Evolutionary conservation across 2,888 invertebrate genomes (phyloP), one percentile per base, ranked within the genome.

Genomic region (Pyrgus malvae): DNA sequence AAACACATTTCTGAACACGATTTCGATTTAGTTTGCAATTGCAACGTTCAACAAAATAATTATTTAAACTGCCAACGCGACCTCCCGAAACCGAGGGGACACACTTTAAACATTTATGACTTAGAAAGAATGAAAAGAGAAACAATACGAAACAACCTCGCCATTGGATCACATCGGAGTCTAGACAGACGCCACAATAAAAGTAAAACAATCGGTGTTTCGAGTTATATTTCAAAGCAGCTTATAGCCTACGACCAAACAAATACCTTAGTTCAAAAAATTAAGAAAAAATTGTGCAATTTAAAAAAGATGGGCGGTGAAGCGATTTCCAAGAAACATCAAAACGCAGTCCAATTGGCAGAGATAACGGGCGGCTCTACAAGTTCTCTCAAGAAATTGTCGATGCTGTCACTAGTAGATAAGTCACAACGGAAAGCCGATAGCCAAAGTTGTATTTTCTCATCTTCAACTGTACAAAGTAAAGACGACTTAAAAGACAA

Each of bases 251-350:
- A 90, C 66, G 90, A 91, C 58, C 90, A 83, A 12, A 83, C 88
- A 31, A 87, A 82, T 59, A 89, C 87, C 17, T 77, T 91, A 40
- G 84, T 91, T 27, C 90, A 91, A 68, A 91, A 89, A 72, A 85
- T 91, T 67, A 91, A 91, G 76, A 75, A 83, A 64, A 91, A 91
- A 69, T 72, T 91, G 65, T 86, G 90, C 53, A 90, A 85, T 74
- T 80, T 91, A 63, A 91, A 88, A 73, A 90, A 84, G 74, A 87
- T 89, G 27, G 84, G 90, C 35, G 88, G 87, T 17, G 90, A 91
- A 54, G 81, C 83, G 56, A 82, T 88, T 61, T 70, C 80, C 49
- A 90, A 89, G 76, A 90, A 89, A 74, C 80, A 85, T 69, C 85
- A 88, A 70, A 88, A 86, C 63, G 80, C 83, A 62, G 85, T 90